phyloP scores from a whole-genome alignment of 2,888 invertebrate species.

The Eudemis profundana region DNA sequence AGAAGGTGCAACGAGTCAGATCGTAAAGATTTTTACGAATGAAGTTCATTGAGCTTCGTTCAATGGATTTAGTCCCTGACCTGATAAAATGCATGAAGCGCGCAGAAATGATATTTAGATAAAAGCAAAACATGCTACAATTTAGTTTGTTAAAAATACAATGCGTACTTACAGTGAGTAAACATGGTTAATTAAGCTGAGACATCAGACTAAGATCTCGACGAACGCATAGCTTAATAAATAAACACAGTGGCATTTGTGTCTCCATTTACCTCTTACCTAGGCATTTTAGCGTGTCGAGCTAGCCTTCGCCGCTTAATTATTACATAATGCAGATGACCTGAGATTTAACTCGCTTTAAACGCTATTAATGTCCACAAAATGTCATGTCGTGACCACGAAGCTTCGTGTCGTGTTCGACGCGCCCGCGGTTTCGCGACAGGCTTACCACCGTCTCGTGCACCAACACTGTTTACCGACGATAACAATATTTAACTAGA shows the following conservation, averaged over 20 bases:
- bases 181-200: no score
- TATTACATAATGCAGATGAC: no score
- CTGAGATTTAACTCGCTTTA: no score
- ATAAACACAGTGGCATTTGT: background rate
- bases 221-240: no score
- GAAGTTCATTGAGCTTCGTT: background rate
- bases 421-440: constrained; percentile 22
- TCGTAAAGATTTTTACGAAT: background rate
- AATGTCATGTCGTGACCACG: background rate
- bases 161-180: background rate
- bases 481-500: constrained; percentile 38
- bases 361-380: no score
- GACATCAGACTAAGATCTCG: background rate
- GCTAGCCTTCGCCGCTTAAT: no score
- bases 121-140: background rate
- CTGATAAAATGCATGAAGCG: background rate
- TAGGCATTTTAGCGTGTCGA: no score
- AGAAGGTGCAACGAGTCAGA: constrained; percentile 1
- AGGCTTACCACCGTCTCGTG: constrained; percentile 21
- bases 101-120: background rate
- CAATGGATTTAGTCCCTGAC: background rate
- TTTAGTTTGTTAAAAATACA: background rate
- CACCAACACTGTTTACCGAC: constrained; percentile 6
- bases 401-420: background rate
- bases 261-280: no score